phyloP scores from a whole-genome alignment of 1,140 invertebrate species.

The Panagrolaimus sp. region DNA sequence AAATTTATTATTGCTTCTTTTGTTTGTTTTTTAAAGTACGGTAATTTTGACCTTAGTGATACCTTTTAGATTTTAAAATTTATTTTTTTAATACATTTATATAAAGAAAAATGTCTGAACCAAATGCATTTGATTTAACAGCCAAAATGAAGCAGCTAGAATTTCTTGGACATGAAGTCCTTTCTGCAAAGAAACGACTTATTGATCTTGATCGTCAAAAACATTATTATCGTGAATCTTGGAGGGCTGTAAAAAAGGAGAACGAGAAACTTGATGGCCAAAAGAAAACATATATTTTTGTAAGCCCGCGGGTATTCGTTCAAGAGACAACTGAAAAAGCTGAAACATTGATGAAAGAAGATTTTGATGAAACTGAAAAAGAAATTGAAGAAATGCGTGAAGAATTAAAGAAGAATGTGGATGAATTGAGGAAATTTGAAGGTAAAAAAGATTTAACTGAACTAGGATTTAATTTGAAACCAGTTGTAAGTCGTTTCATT shows the following conservation, averaged over 20 bases:
- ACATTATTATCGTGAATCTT: not conserved
- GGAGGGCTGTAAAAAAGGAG: not conserved
- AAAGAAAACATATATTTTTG: conserved; percentile 6
- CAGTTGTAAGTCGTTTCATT: not conserved
- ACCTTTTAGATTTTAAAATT: too few relatives aligned
- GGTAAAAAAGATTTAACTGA: not conserved
- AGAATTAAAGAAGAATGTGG: not conserved
- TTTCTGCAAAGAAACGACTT: not conserved
- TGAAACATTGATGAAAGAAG: not conserved
- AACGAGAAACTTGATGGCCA: not conserved
- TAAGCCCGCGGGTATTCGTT: not conserved
- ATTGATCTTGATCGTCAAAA: not conserved
- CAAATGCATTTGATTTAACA: not conserved
- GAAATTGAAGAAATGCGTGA: not conserved
- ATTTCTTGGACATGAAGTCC: conserved; percentile 1
- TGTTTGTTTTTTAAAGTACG: too few relatives aligned
- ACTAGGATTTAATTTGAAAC: not conserved
- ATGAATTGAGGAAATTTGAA: not conserved
- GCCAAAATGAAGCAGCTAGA: conserved; percentile 3
- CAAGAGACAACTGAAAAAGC: not conserved
- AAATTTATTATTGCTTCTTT: not conserved
- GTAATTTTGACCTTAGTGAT: too few relatives aligned
- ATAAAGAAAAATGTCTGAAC: not conserved
- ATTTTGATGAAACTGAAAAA: conserved; percentile 8
- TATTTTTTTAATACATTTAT: too few relatives aligned